Base-by-base conservation (phyloP, 2,113 vertebrate species). In the Neomonachus schauinslandi region DNA sequence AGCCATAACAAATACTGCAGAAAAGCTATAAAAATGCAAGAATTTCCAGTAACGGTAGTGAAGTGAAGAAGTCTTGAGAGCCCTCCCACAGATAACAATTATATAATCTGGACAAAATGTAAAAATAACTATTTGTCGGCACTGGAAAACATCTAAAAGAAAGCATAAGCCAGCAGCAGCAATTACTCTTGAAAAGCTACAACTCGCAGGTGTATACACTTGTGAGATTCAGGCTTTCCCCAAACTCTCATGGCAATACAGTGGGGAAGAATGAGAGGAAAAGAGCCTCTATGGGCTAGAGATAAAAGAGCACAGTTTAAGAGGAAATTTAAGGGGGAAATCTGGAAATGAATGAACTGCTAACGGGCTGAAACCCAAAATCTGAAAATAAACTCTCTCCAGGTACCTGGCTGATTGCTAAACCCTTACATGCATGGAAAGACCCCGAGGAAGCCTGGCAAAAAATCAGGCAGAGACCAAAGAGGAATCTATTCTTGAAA, bases 11-110 rank as follows among this genome's bases (percentile, higher is more conserved):
- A 86, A 96, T 74, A 85, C n/a, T 90, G 92, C 85, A 91, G 59
- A 51, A 96, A 90, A 92, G 49, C n/a, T 80, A 91, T 63, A 86
- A 94, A 93, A 81, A 96, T 89, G 13, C 46, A 89, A 39, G 85
- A 82, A 63, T 53, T 81, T 89, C 16, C 33, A 63, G 53, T 53
- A 89, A 82, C 13, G 59, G 63, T 46, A 65, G 46, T 87, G 28
- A 10, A 87, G 36, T 46, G 36, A 71, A 83, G 51, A 76, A 76
- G 53, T 82, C 26, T 53, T 82, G 72, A 72, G 33, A 94, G 51
- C 85, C 63, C 13, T 82, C 8, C 59, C 71, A 10, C 53, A 89
- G 77, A 63, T 61, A 77, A 93, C 10, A 93, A 86, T 26, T 77
- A 55, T 26, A 63, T 6, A 61, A 63, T 89, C 77, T 82, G 65